These are phyloP conservation scores for Sminthurinus signatus DNA, from an alignment of 1,140 invertebrate species.

Conservation along the genomic window DNA sequence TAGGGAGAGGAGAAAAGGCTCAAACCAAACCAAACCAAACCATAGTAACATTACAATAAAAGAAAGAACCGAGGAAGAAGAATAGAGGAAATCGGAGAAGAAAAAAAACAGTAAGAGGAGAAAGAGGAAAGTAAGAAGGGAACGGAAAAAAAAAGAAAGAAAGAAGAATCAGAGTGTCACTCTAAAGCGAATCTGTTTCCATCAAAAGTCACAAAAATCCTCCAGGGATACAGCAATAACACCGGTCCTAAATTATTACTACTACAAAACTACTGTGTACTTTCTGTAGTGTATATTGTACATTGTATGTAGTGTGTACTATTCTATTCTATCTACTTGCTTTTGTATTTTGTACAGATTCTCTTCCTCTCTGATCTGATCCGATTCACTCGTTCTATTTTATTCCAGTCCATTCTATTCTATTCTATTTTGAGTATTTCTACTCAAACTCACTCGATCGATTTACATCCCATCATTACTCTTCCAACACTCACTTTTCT, in stretches of 20 bases:
- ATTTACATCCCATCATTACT: conserved; percentile 24
- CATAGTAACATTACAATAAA: conserved; percentile 30
- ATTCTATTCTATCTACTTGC: too few species aligned
- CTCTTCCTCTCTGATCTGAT: too few species aligned
- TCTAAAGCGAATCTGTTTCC: conserved; percentile 38
- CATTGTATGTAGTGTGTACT: too few species aligned
- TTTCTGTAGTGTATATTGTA: too few species aligned
- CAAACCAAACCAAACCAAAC: not conserved
- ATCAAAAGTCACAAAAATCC: conserved; percentile 39
- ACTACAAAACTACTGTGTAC: not conserved
- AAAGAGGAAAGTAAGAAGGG: conserved; percentile 26
- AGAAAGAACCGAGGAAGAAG: conserved; percentile 7
- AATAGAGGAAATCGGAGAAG: conserved; percentile 2
- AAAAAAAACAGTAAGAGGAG: not conserved
- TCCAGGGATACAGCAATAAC: conserved; percentile 35
- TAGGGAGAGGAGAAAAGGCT: not conserved
- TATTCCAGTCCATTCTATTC: too few species aligned
- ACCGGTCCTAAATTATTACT: conserved; percentile 37
- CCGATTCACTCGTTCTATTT: not conserved
- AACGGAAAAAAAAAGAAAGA: not conserved
- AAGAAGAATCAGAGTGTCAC: conserved; percentile 39
- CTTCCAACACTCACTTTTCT: not conserved
- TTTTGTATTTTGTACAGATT: too few species aligned
- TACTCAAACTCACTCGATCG: conserved; percentile 10
- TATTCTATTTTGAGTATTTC: too few species aligned